Percentiles rank a stretch among this genome's conserved stretches.
Conservation (phyloP, 2,113 vertebrate genomes). For the Cyprinodon tularosa region DNA sequence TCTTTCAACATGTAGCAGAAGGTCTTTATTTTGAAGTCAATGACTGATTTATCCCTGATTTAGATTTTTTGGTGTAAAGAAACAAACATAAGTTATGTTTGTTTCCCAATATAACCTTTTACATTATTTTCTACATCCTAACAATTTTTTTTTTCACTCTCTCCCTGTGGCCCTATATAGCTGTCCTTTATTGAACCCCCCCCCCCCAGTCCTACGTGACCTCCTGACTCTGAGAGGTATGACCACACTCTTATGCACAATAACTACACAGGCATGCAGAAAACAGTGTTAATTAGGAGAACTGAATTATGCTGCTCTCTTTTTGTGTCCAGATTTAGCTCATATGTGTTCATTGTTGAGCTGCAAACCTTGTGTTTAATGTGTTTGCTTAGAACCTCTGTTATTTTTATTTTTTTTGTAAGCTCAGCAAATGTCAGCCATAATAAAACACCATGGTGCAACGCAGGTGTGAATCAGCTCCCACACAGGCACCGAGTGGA, state of each 20-base stretch:
- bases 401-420: conserved; percentile 42
- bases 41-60: not conserved
- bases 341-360: not conserved
- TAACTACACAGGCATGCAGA: not conserved
- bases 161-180: conserved; percentile 48
- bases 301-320: not conserved
- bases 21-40: not conserved
- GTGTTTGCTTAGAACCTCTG: conserved; percentile 17
- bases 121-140: conserved; percentile 33
- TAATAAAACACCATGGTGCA: conserved; percentile 62
- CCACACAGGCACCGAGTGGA: conserved; percentile 35
- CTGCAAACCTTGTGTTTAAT: not conserved
- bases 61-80: too few species aligned
- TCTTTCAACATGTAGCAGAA: too few species aligned
- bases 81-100: not conserved
- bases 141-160: conserved; percentile 46
- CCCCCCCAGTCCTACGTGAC: conserved; percentile 56
- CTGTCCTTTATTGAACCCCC: conserved; percentile 44
- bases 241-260: conserved; percentile 28
- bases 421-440: conserved; percentile 60
- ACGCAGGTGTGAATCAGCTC: conserved; percentile 14
- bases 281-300: not conserved
- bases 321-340: not conserved
- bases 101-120: conserved; percentile 26
- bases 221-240: conserved; percentile 70